Evolutionary conservation across 2,113 vertebrate genomes (phyloP).

Genomic region (Catagonus wagneri): DNA sequence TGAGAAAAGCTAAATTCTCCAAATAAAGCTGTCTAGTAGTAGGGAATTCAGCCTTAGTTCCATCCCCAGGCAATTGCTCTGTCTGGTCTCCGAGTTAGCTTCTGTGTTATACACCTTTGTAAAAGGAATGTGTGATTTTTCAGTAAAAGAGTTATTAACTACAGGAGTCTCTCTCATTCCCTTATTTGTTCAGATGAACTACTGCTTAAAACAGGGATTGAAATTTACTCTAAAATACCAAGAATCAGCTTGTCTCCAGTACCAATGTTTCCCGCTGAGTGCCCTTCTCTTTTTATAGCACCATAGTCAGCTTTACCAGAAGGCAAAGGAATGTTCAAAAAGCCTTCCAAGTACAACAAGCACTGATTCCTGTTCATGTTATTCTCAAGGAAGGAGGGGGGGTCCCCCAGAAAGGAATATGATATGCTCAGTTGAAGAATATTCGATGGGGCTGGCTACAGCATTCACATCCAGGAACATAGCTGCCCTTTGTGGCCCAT

Average conservation of each 20-base stretch:
- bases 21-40: neutral
- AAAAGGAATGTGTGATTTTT: slow-evolving; percentile 58
- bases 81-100: slow-evolving; percentile 2
- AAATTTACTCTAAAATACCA: slow-evolving; percentile 53
- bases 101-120: slow-evolving; percentile 21
- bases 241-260: neutral
- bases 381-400: neutral
- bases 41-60: slow-evolving; percentile 23
- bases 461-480: neutral
- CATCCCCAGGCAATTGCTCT: neutral
- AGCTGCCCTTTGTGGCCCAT: slow-evolving; percentile 22
- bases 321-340: slow-evolving; percentile 60
- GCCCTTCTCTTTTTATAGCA: slow-evolving; percentile 44
- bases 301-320: slow-evolving; percentile 19
- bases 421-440: slow-evolving; percentile 29
- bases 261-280: neutral
- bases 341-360: neutral
- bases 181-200: slow-evolving; percentile 53
- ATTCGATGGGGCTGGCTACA: neutral
- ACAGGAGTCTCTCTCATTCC: slow-evolving; percentile 5
- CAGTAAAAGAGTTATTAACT: slow-evolving; percentile 32
- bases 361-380: slow-evolving; percentile 43
- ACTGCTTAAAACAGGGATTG: slow-evolving; percentile 27
- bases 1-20: slow-evolving; percentile 34
- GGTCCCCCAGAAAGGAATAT: slow-evolving; percentile 7